These are phyloP conservation scores for Gadopsis bispinosus DNA, from an alignment of 2,797 vertebrate genomes.

Conservation along the genomic window DNA sequence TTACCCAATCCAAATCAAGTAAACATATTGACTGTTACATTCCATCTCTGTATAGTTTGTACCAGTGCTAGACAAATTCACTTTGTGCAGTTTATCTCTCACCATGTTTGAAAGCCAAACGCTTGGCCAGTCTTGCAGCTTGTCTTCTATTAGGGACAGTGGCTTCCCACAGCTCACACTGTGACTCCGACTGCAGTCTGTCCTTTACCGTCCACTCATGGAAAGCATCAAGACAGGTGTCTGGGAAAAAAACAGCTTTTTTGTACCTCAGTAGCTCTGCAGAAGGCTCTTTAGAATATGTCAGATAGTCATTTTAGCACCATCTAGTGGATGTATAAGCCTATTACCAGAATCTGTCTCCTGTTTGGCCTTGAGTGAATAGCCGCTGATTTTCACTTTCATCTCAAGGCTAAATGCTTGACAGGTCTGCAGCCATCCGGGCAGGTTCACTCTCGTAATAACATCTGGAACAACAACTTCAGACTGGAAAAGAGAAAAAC, in stretches of 20 bases:
- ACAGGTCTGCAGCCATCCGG: constrained; percentile 82
- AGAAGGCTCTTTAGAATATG: background rate
- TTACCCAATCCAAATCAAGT: background rate
- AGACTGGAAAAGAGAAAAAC: constrained; percentile 59
- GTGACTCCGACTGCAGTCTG: constrained; percentile 17
- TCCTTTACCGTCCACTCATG: constrained; percentile 54
- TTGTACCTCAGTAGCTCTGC: background rate
- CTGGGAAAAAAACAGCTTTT: constrained; percentile 57
- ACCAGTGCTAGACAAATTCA: background rate
- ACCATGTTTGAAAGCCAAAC: constrained; percentile 77
- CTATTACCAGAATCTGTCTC: constrained; percentile 68
- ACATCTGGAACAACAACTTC: constrained; percentile 72
- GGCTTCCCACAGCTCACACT: constrained; percentile 74
- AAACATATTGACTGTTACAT: background rate
- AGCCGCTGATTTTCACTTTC: constrained; percentile 58
- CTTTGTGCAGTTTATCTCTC: constrained; percentile 18
- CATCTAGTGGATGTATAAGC: constrained; percentile 65
- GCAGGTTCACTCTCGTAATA: constrained; percentile 74
- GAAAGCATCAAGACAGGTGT: constrained; percentile 68
- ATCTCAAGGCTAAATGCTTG: constrained; percentile 74
- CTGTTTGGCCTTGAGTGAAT: constrained; percentile 46
- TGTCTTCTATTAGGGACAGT: constrained; percentile 57
- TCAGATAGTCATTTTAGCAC: constrained; percentile 13
- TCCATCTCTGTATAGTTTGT: background rate
- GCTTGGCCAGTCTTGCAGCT: constrained; percentile 65